A percentile compares a stretch with the other conserved stretches of the same genome.
Evolutionary conservation across 2,888 invertebrate genomes (phyloP).

Genomic region (Aleiodes alternator): DNA sequence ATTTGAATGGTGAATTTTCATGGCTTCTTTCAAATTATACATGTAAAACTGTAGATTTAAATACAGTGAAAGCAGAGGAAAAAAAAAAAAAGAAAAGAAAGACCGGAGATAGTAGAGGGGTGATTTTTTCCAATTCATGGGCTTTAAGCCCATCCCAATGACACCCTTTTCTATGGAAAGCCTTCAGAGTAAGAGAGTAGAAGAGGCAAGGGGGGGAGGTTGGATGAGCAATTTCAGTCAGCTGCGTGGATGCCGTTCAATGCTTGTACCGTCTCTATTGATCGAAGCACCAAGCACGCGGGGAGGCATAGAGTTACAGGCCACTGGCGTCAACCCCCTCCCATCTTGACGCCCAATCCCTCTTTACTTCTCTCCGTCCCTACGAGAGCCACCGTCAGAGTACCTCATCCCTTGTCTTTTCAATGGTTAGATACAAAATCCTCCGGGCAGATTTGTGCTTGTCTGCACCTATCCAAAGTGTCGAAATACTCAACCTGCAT

Average conservation of each 20-base stretch:
- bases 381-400: conserved; percentile 33
- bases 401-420: conserved; percentile 32
- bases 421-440: conserved; percentile 26
- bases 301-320: conserved; percentile 72
- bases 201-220: background rate
- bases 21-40: conserved; percentile 26
- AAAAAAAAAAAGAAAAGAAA: background rate
- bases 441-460: conserved; percentile 34
- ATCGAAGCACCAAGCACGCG: conserved; percentile 67
- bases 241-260: conserved; percentile 65
- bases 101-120: conserved; percentile 13
- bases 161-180: conserved; percentile 34
- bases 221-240: conserved; percentile 56
- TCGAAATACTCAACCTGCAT: conserved; percentile 25
- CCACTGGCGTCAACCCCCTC: conserved; percentile 69
- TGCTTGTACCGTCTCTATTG: conserved; percentile 71
- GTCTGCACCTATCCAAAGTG: conserved; percentile 37
- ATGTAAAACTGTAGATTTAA: conserved; percentile 36
- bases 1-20: conserved; percentile 2
- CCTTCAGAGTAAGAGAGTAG: conserved; percentile 9
- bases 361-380: conserved; percentile 53
- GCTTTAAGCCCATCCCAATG: conserved; percentile 34
- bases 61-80: conserved; percentile 17
- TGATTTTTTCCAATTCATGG: conserved; percentile 36
- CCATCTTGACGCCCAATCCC: conserved; percentile 33